Conservation (phyloP, 2,797 vertebrate species). For the Ispidina lecontei region DNA sequence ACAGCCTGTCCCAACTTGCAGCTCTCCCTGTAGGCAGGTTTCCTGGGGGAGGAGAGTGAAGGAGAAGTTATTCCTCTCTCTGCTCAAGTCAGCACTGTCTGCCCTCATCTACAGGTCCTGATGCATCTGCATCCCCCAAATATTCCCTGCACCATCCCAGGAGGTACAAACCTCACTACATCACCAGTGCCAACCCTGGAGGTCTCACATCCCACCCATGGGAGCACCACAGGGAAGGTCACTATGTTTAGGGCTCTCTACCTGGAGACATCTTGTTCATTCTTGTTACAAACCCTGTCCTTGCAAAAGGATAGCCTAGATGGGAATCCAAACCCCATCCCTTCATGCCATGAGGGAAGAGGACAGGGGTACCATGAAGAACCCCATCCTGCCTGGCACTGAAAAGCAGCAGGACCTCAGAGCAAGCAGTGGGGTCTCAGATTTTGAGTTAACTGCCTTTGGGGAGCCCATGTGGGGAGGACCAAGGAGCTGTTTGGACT, state of each 20-base stretch:
- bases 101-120: rapidly evolving
- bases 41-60: neutral
- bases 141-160: neutral
- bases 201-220: rapidly evolving
- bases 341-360: rapidly evolving
- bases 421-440: neutral
- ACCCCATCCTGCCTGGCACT: rapidly evolving
- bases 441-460: neutral
- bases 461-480: neutral
- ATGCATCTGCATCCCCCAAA: rapidly evolving
- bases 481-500: neutral
- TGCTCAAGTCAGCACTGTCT: neutral
- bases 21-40: neutral
- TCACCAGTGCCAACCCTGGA: rapidly evolving
- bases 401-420: neutral
- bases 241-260: neutral
- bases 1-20: neutral
- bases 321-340: neutral
- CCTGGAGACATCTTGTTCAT: neutral
- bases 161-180: neutral
- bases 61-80: neutral
- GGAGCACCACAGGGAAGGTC: neutral
- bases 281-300: neutral
- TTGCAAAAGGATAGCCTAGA: neutral
- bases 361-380: rapidly evolving